Evolutionary conservation across 2,888 invertebrate species (phyloP), one percentile per base, ranked within the genome.

Genomic region (Sinopyrophorus schimmeli): DNA sequence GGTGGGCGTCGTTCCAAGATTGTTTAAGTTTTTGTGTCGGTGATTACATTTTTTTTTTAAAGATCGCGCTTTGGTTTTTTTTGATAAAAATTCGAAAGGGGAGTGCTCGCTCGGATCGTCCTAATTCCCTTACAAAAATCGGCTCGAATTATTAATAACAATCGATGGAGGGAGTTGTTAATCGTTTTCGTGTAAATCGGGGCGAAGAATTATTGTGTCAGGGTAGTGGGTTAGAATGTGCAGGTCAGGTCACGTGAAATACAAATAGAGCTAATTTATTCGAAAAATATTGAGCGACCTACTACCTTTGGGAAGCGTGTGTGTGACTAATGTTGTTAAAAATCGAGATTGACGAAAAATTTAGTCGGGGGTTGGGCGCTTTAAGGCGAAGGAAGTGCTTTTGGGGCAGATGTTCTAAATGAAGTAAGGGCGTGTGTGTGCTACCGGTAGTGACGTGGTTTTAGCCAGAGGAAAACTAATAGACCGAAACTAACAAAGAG

Each of bases 1-100:
- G 49, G 58, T 61, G 60, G 63, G 63, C 60, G 63, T 61, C n/a
- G n/a, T n/a, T n/a, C n/a, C n/a, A n/a, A 58, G 58, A 53, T 53
- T 43, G 14, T 27, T 5, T 27, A 27, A n/a, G n/a, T n/a, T n/a
- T n/a, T n/a, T n/a, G n/a, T n/a, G n/a, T n/a, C n/a, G n/a, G n/a
- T n/a, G n/a, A n/a, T n/a, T n/a, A n/a, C n/a, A n/a, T n/a, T n/a
- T n/a, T n/a, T n/a, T n/a, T n/a, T n/a, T n/a, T n/a, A n/a, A n/a
- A n/a, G n/a, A n/a, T n/a, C n/a, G n/a, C n/a, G 24, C 24, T 24
- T 24, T 24, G 24, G 7, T 24, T 24, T 3, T 24, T 24, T n/a
- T n/a, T n/a, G n/a, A n/a, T n/a, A n/a, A n/a, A n/a, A n/a, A n/a
- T n/a, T n/a, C n/a, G n/a, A n/a, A n/a, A n/a, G n/a, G n/a, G n/a